Conservation (phyloP, 2,888 invertebrate genomes). For the Eustalomyia histrio region DNA sequence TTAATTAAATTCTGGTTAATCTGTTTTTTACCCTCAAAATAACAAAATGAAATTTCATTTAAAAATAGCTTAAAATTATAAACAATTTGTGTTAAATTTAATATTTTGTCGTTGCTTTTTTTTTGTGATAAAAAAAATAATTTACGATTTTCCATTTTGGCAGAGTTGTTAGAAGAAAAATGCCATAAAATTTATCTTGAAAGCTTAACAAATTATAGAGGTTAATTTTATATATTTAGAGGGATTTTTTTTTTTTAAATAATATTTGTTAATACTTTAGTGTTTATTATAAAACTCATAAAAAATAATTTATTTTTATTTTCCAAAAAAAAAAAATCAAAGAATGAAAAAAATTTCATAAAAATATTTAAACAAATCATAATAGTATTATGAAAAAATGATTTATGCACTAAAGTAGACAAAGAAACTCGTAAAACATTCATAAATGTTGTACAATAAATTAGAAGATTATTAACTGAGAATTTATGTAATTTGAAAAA, state of each 20-base stretch:
- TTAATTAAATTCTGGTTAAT: conserved; percentile 57
- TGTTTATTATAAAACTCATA: conserved; percentile 56
- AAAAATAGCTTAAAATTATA: not conserved
- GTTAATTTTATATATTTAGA: conserved; percentile 22
- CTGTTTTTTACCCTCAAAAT: conserved; percentile 21
- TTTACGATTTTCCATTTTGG: conserved; percentile 47
- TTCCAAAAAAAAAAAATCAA: conserved; percentile 2
- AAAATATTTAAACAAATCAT: conserved; percentile 53
- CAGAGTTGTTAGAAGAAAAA: conserved; percentile 32
- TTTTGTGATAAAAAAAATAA: conserved; percentile 25
- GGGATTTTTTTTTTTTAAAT: not conserved
- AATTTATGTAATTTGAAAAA: too few species aligned
- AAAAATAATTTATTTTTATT: conserved; percentile 47
- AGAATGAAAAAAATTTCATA: conserved; percentile 38
- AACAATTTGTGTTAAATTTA: not conserved
- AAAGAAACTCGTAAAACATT: conserved; percentile 49
- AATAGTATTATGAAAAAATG: conserved; percentile 51
- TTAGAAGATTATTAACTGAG: not conserved
- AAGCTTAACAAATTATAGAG: conserved; percentile 55
- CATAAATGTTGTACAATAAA: conserved; percentile 13
- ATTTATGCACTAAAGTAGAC: conserved; percentile 55
- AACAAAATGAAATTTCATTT: not conserved
- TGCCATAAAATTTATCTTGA: conserved; percentile 48
- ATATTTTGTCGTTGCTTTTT: not conserved
- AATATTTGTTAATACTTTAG: conserved; percentile 30